Evolutionary conservation across 53 echinoderm and acorn worm genomes (phyloP), one percentile per base, ranked within the genome.

Genomic region (Henricia sp.): DNA sequence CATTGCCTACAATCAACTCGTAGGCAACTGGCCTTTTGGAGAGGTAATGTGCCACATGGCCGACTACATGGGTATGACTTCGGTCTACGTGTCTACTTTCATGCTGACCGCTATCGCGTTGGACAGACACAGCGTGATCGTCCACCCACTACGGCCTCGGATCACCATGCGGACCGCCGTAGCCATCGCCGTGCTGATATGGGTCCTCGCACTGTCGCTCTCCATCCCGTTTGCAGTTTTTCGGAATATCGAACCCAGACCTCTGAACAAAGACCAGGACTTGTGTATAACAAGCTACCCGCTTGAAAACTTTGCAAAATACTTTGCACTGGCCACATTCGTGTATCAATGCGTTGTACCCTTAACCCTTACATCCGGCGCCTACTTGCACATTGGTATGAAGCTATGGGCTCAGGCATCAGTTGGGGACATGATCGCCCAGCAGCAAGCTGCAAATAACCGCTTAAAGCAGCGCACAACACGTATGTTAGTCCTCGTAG

Each of bases 91-190:
- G 14, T 97, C 97, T 5, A 92, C 90, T 37, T 94, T 97, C 63
- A 94, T 92, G 29, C 87, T 97, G 59, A 97, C 97, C 25, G 90
- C 90, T 38, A 97, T 97, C 70, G 97, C 94, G 2, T 71, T 97
- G 33, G 94, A 97, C 70, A 68, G 97, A n/a, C 93, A 97, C 65
- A 87, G 94, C 2, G 94, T 97, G 35, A 89, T 97, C 21, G 88
- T 97, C 3, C 92, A 94, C 52, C 97, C 97, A 2, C 57, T 97
- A 21, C 89, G 90, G 53, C 92, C 97, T 23, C 83, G 97, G 32
- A 94, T 97, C 44, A 90, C 94, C 27, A 90, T 94, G 89, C 68
- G 74, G 35, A 92, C 94, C 11, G 92, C 94, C 9, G 52, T 90
- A 27, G 63, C 87, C 24, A 90, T 97, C 41, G 90, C 88, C n/a